Evolutionary conservation across 2,888 invertebrate genomes (phyloP), one percentile per base, ranked within the genome.

Genomic region (Drosophila phalerata): DNA sequence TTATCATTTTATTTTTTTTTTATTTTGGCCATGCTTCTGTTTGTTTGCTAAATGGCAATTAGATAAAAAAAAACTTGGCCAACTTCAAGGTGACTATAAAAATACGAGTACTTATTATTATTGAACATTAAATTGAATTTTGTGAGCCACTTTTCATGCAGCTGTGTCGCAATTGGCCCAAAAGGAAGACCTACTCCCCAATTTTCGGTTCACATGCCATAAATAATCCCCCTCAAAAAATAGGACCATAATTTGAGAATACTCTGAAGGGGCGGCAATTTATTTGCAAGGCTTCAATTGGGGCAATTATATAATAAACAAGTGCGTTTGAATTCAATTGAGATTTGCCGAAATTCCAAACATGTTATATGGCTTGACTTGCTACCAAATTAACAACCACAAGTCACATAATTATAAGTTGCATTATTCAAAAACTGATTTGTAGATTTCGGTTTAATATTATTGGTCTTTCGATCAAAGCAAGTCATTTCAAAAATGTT

Each of bases 21-120:
- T 38, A 25, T 47, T 32, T 30, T 37, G 28, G 47, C 38, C 38
- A 38, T 58, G 42, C 42, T 55, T 19, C 32, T 42, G 30, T 32
- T 45, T 69, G 40, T 37, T 61, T 32, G 19, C 42, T 25, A 10
- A 56, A 63, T 43, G 55, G 28, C 55, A 63, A 47, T 64, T 51
- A 45, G 53, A 40, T 51, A 62, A 76, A 69, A 37, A 58, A 56
- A 51, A 63, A 67, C 13, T 52, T 52, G 58, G 58, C 68, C 43
- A 67, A 60, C 66, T 73, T 68, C 71, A 81, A 84, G 65, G 81
- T 62, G 52, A 62, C 40, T 38, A 37, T 51, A 61, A 34, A 43
- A 48, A 49, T 22, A 38, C n/a, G 8, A 38, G n/a, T 40, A 30
- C 38, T 38, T 47, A 48, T 56, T 30, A 48, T 47, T 56, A 48